Evolutionary conservation across 2,797 vertebrate species (phyloP), one percentile per base, ranked within the genome.

Genomic region (Monodelphis domestica): DNA sequence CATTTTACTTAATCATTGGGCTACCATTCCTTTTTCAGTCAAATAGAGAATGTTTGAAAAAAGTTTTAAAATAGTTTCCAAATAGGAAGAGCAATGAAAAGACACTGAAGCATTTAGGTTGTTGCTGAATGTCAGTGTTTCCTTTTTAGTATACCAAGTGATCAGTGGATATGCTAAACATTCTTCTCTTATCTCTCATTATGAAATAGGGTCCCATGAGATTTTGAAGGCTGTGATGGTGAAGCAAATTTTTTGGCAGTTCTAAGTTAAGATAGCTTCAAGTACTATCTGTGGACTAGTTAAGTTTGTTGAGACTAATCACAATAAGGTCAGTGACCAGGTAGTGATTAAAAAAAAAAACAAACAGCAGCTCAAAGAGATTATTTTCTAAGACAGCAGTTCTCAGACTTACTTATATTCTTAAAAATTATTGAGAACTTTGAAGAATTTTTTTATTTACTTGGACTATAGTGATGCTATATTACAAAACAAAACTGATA

Each of bases 121-220:
- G 12, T 57, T 95, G 11, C 33, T 91, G 93, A 70, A 78, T 45
- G 84, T 4, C 45, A n/a, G 12, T 59, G 12, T 2, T 88, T 53
- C 17, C 33, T 95, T 52, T 87, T 94, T 91, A 90, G 21, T 91
- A 94, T 95, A 94, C 29, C 92, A 94, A 94, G 87, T 52, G 55
- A 97, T 59, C 26, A 78, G 33, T 45, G 90, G n/a, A n/a, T 33
- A 91, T 33, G 55, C 26, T 56, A 88, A 54, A 94, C 57, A 29
- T 51, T 56, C 14, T 92, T 95, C 92, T 63, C n/a, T n/a, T 45
- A 45, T 45, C 17, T n/a, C 21, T 78, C n/a, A 38, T 78, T 78
- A 78, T 78, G 21, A 24, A 5, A 53, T 53, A 53, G 53, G n/a
- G n/a, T n/a, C n/a, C n/a, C 70, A 84, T 84, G 70, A 26, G 26